Base-by-base conservation (phyloP, 2,888 invertebrate genomes). In the Pyralis farinalis region DNA sequence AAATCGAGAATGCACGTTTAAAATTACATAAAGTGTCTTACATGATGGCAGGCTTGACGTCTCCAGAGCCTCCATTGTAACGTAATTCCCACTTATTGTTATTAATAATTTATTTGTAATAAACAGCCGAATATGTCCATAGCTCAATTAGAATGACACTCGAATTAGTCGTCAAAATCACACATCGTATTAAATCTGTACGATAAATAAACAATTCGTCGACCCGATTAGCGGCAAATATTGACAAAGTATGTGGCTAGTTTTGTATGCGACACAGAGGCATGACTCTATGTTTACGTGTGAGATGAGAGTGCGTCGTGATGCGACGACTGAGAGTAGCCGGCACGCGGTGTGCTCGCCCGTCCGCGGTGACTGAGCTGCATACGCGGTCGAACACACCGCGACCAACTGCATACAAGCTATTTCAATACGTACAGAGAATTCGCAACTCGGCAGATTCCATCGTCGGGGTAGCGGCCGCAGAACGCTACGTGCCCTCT, bases 341-440 rank as follows among this genome's bases (percentile, higher is more conserved):
- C 16, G 69, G 63, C 70, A 70, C 62, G 67, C 78, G 63, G 63
- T 67, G 63, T 64, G 72, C 58, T 52, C 71, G 68, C 65, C 58
- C 66, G 73, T 63, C 60, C 66, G 62, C 71, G 68, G 55, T 65
- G 55, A 79, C 83, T 79, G 77, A 77, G 69, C 67, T 60, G 57
- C 64, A 61, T 59, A 54, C 63, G 60, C 61, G 57, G 62, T 61
- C 50, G 44, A 33, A 49, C 55, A 49, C 55, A 63, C 63, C 50
- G 67, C 63, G 61, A 60, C 62, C 69, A 72, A 68, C 67, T 75
- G 72, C 73, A 73, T 63, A 63, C 63, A 72, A 69, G 83, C 81
- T 85, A 85, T 86, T 86, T 86, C 78, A 81, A 83, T 83, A 71
- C 82, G 70, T 16, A 16, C 58, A 70, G 65, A 58, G 77, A 83